Conservation (phyloP, 2,113 vertebrate species). For the Hoplias malabaricus region DNA sequence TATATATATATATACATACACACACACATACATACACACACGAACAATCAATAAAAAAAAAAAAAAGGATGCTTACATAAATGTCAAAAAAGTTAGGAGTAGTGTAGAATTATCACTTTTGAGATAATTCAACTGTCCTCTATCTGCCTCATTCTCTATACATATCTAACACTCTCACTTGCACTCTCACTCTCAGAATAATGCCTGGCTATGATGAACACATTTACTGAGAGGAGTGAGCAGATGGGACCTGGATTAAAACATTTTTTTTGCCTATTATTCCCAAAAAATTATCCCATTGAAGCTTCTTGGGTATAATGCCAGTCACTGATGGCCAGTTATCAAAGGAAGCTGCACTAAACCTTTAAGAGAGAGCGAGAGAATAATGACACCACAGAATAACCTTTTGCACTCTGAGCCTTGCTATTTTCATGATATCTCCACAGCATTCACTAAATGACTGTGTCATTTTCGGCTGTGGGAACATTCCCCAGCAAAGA, state of each 20-base stretch:
- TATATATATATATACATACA: too few species aligned
- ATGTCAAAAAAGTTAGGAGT: too few species aligned
- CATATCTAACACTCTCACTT: neutral
- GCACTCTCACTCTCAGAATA: neutral
- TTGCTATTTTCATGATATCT: conserved; percentile 14
- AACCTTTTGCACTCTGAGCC: conserved; percentile 6
- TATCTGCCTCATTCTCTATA: neutral
- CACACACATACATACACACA: too few species aligned
- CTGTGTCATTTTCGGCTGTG: neutral
- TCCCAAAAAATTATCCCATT: neutral
- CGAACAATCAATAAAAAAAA: too few species aligned
- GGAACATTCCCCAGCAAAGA: neutral
- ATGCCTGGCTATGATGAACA: conserved; percentile 26
- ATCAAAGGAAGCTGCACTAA: conserved; percentile 19
- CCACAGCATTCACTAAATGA: neutral
- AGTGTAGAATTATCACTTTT: too few species aligned
- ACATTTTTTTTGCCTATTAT: conserved; percentile 32
- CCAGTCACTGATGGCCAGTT: conserved; percentile 22
- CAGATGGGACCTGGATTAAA: conserved; percentile 32
- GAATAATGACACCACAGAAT: conserved; percentile 3
- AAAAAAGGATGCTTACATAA: too few species aligned
- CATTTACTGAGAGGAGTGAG: neutral
- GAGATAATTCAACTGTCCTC: too few species aligned
- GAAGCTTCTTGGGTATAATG: neutral
- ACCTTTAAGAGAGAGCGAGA: neutral